Evolutionary conservation across 2,113 vertebrate genomes (phyloP), one percentile per base, ranked within the genome.

Genomic region (Oplegnathus fasciatus): DNA sequence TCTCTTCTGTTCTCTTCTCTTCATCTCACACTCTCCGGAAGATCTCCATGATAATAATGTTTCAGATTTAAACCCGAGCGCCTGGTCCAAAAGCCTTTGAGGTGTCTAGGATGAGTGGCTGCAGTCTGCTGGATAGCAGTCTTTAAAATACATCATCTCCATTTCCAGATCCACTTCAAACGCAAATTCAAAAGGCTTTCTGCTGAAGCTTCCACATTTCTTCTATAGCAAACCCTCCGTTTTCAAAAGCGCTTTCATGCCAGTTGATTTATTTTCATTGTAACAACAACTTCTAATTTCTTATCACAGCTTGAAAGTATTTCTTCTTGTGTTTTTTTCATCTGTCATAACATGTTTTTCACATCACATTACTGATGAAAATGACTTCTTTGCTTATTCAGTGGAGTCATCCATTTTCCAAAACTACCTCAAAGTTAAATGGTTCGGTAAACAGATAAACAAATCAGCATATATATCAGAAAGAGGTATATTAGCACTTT

Each of bases 81-180:
- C 66, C 46, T 68, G 18, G 44, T 82, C 80, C 62, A 62, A 82
- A 82, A 75, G 74, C 84, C 89, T 84, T 79, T 66, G 66, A 86
- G 78, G 40, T 58, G 71, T 83, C 67, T 66, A 54, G 73, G 66
- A 77, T 80, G 84, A 86, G 81, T 80, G 66, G 68, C 77, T 81
- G 44, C 77, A 37, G 48, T 65, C 69, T 37, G 46, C 64, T 52
- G 60, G 60, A 58, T 37, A 15, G 60, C 57, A 48, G 65, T 26
- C 75, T 72, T 75, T 62, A 83, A 70, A 78, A 75, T n/a, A n/a
- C 75, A 4, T 65, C 78, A 40, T 75, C 82, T 71, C 17, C 50
- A 64, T 86, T 85, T 80, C 79, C 68, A 37, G 26, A 82, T 75
- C 78, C 78, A 86, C 75, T 87, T 90, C 78, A 85, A 83, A 88